phyloP scores from a whole-genome alignment of 2,797 vertebrate species.

The Sebastes goodei region DNA sequence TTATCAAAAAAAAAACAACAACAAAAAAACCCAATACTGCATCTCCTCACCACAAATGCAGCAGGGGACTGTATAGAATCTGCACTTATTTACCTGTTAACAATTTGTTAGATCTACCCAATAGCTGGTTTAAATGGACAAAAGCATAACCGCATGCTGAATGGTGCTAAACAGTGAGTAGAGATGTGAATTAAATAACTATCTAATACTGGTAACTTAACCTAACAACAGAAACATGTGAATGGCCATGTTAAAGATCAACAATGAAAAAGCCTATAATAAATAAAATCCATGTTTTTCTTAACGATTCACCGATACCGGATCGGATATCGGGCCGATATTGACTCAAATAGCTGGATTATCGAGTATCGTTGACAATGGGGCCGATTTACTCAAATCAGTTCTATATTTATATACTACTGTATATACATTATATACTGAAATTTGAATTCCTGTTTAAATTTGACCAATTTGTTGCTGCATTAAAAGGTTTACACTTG shows the following conservation, averaged over 20 bases:
- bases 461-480: background rate
- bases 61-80: background rate
- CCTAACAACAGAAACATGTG: background rate
- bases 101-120: background rate
- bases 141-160: background rate
- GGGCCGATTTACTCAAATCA: no score
- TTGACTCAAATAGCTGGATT: no score
- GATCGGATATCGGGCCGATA: background rate
- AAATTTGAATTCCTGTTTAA: background rate
- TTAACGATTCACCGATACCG: background rate
- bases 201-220: background rate
- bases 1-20: background rate
- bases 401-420: background rate
- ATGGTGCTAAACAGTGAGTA: background rate
- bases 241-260: background rate
- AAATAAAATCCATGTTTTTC: background rate
- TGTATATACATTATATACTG: no score
- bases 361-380: no score
- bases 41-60: background rate
- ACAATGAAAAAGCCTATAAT: background rate
- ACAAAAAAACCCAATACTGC: background rate
- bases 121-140: background rate
- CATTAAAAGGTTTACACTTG: background rate
- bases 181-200: background rate
- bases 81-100: background rate